Evolutionary conservation across 2,797 vertebrate genomes (phyloP).

Genomic region (Anomalospiza imberbis): DNA sequence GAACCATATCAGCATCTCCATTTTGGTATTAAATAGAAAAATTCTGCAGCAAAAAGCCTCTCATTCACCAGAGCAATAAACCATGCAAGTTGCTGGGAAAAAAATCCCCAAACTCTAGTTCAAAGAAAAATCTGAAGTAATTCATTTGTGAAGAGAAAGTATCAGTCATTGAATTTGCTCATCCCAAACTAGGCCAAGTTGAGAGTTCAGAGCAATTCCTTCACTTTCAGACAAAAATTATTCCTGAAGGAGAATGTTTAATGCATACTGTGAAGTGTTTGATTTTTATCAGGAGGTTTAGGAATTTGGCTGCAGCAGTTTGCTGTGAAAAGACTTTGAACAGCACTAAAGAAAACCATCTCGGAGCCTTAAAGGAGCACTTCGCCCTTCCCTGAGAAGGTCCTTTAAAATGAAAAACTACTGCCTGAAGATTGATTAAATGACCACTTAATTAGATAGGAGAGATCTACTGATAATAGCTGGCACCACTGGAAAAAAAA

Average conservation of each 20-base stretch:
- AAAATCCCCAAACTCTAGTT: background rate
- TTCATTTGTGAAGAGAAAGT: background rate
- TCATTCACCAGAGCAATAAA: background rate
- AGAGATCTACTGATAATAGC: background rate
- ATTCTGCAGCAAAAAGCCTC: background rate
- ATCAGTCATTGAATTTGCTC: background rate
- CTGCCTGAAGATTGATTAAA: constrained; percentile 18
- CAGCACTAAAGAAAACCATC: background rate
- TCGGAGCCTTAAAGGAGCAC: background rate
- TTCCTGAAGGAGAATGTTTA: background rate
- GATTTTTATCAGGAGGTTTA: background rate
- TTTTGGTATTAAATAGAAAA: background rate
- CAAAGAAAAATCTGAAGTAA: background rate
- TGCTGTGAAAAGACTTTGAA: background rate
- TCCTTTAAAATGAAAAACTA: background rate
- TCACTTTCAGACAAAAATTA: background rate
- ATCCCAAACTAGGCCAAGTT: background rate
- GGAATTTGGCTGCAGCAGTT: background rate
- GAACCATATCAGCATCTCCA: background rate
- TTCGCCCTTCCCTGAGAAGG: background rate
- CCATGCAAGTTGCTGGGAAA: background rate
- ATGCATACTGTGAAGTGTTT: background rate
- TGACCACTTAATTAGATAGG: constrained; percentile 17
- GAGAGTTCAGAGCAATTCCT: background rate
- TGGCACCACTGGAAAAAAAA: background rate